Evolutionary conservation across 1,140 invertebrate species (phyloP), one percentile per base, ranked within the genome.

Genomic region (Drosophila funebris): DNA sequence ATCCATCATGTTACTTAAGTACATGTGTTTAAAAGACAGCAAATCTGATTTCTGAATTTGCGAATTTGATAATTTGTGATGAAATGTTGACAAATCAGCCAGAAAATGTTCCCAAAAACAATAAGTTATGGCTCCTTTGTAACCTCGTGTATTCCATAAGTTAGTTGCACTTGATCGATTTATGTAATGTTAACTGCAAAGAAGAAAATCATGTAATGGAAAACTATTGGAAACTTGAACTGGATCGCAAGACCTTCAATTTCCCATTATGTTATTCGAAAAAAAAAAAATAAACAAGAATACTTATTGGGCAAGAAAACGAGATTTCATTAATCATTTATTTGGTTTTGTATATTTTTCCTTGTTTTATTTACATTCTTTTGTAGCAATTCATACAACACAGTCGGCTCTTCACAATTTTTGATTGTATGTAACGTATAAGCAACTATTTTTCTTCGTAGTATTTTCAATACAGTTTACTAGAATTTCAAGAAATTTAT

Each of bases 331-430:
- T 1, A 22, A 22, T 22, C 1, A 22, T 22, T 3, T 31, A 2
- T 6, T 33, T 33, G 31, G 2, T 11, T 11, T 1, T 11, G 11
- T 33, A 33, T 33, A 9, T 14, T 39, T 5, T 31, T 31, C 5
- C 5, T 3, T 22, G 5, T 27, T 27, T 27, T 27, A 4, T 27
- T 27, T 27, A 5, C 24, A 27, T 27, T 27, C 5, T 27, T 27
- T 27, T 27, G 24, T 13, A 36, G 33, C 33, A 36, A 36, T 36
- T 36, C 33, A 36, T 4, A 36, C n/a, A 11, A 27, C 33, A 39
- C 24, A 66, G 62, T n/a, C 27, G 63, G 63, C 63, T 20, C 7
- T 39, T 58, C 3, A 36, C 13, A 52, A 31, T 33, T 33, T 33
- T 11, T 7, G 6, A 4, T 8, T 8, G 7, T 50, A 4, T 29